Conservation (phyloP, 2,113 vertebrate genomes). For the Oncorhynchus keta region DNA sequence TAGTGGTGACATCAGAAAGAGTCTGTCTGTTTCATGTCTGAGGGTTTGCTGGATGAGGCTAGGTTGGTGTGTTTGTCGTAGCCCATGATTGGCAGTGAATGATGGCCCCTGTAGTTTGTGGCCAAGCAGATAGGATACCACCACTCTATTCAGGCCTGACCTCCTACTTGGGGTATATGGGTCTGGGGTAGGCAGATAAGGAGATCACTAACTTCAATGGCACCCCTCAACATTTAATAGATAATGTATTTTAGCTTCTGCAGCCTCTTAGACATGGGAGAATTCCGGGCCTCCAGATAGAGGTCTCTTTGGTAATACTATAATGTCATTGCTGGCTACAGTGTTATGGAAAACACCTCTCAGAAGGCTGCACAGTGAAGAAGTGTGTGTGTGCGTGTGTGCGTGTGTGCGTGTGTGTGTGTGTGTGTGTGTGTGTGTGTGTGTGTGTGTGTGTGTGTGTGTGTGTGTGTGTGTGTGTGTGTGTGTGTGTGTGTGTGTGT, state of each 20-base stretch:
- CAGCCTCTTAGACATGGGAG: constrained; percentile 48
- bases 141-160: constrained; percentile 61
- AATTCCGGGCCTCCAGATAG: constrained; percentile 48
- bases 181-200: constrained; percentile 38
- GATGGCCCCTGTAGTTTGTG: constrained; percentile 6
- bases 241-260: constrained; percentile 13
- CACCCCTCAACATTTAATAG: neutral
- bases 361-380: constrained; percentile 21
- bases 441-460: constrained; percentile 34
- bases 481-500: constrained; percentile 40
- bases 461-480: constrained; percentile 37
- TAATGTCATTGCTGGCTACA: constrained; percentile 48
- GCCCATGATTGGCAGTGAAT: constrained; percentile 44
- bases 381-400: constrained; percentile 33
- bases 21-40: constrained; percentile 73
- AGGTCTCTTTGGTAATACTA: constrained; percentile 43
- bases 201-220: constrained; percentile 43
- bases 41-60: constrained; percentile 57
- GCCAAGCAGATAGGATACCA: neutral
- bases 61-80: constrained; percentile 59
- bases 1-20: constrained; percentile 69
- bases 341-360: constrained; percentile 48
- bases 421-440: constrained; percentile 52
- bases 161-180: constrained; percentile 49
- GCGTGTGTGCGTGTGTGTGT: constrained; percentile 41